phyloP scores from a whole-genome alignment of 1,140 invertebrate species.

The Temnothorax longispinosus region DNA sequence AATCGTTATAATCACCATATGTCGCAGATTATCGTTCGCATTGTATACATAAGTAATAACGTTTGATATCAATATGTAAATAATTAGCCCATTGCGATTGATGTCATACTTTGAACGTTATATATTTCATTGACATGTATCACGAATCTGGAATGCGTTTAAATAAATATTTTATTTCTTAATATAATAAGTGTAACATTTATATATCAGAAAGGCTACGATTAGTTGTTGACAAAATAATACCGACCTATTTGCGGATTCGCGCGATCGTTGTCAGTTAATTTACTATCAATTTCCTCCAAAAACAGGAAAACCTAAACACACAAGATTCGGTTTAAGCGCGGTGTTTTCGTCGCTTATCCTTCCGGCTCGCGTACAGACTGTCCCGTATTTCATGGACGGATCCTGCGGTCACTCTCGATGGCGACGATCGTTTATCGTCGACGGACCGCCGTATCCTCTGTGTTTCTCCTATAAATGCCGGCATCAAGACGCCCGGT shows the following conservation, averaged over 20 bases:
- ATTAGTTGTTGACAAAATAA: not conserved
- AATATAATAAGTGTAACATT: not conserved
- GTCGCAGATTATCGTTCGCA: not conserved
- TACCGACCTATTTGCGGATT: not conserved
- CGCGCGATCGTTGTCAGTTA: not conserved
- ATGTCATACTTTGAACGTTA: not conserved
- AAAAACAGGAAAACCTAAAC: conserved; percentile 61
- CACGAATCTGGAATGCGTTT: not conserved
- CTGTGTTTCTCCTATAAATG: conserved; percentile 51
- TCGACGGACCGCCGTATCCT: conserved; percentile 50
- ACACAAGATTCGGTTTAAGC: conserved; percentile 6
- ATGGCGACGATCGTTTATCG: conserved; percentile 20
- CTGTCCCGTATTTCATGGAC: not conserved
- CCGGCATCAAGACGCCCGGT: too few species aligned
- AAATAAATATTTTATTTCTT: conserved; percentile 9
- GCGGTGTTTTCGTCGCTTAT: not conserved
- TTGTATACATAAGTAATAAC: conserved; percentile 15
- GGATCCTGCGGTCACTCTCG: conserved; percentile 59
- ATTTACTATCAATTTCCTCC: conserved; percentile 30
- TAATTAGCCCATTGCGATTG: conserved; percentile 26
- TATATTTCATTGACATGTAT: not conserved
- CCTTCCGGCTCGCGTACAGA: not conserved
- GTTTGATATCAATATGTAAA: conserved; percentile 6
- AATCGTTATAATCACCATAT: conserved; percentile 9
- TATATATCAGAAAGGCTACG: not conserved